These are phyloP conservation scores for Colinus virginianus DNA, from an alignment of 2,113 vertebrate species.

Conservation along the genomic window DNA sequence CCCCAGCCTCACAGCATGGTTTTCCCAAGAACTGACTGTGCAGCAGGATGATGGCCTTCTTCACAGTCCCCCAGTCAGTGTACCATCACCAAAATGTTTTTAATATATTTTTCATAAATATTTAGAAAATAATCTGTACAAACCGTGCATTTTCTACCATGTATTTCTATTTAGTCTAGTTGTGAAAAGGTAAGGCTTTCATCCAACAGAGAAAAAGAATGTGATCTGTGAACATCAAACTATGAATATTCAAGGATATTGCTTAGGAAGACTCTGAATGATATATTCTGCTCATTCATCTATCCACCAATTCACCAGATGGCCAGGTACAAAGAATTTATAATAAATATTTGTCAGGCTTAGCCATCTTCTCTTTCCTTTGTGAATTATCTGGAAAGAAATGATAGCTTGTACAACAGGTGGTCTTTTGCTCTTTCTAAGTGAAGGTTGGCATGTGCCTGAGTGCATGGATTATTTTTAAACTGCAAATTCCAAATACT, in stretches of 20 bases:
- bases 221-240: not conserved
- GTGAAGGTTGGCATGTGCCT: not conserved
- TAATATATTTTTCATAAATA: not conserved
- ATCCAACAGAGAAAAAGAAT: not conserved
- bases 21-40: not conserved
- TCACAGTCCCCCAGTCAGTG: not conserved
- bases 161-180: not conserved
- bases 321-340: not conserved
- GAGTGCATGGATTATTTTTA: not conserved
- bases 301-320: not conserved
- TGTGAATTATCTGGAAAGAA: not conserved
- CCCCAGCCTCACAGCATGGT: not conserved
- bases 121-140: not conserved
- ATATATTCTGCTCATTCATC: not conserved
- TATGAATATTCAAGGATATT: not conserved
- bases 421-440: not conserved
- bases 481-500: not conserved
- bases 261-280: not conserved
- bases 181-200: not conserved
- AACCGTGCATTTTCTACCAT: not conserved
- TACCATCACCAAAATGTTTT: not conserved
- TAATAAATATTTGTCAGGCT: not conserved
- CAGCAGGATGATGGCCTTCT: not conserved
- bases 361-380: not conserved
- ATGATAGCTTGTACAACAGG: not conserved